Base-by-base conservation (phyloP, 2,113 vertebrate genomes). In the Triplophysa siluroides region DNA sequence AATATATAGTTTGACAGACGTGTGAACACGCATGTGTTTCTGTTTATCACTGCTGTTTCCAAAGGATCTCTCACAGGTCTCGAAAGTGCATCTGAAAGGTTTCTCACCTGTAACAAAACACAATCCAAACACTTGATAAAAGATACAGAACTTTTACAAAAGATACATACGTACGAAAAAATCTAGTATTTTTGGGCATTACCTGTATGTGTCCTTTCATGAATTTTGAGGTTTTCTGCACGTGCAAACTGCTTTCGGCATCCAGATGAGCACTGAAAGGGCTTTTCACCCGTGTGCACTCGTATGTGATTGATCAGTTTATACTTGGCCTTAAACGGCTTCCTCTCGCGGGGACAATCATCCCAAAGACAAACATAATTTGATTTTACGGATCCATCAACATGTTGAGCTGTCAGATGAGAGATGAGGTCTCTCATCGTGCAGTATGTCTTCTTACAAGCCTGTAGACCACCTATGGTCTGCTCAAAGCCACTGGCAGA, bases 11-110 rank as follows among this genome's bases (percentile, higher is more conserved):
- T 95, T 95, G 87, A 95, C 93, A n/a, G 92, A 93, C 66, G 93
- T 94, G 79, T 95, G 94, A 88, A 95, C 94, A 85, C 94, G 94
- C 93, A 95, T 95, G 87, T 95, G 94, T 90, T 95, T 95, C 89
- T 95, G 95, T 86, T 94, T 93, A 84, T 95, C 94, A 83, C 94
- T 95, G 92, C 94, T 95, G 85, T 95, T 95, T 84, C 94, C 94
- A 88, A 95, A 95, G 79, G 94, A 92, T 90, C 93, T 90, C 89
- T 95, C 94, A 86, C 94, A 95, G 88, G 93, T 93, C 86, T 94
- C 93, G 86, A 94, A 95, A 85, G 95, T 92, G 83, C 94, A 95
- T 87, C 94, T 94, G 91, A 73, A 73, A 43, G 71, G 71, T 43
- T 73, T 73, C 11, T 60, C 71, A 73, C 71, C 71, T 73, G 71